Evolutionary conservation across 2,113 vertebrate species (phyloP).

Genomic region (Chlorodrepanis virens): DNA sequence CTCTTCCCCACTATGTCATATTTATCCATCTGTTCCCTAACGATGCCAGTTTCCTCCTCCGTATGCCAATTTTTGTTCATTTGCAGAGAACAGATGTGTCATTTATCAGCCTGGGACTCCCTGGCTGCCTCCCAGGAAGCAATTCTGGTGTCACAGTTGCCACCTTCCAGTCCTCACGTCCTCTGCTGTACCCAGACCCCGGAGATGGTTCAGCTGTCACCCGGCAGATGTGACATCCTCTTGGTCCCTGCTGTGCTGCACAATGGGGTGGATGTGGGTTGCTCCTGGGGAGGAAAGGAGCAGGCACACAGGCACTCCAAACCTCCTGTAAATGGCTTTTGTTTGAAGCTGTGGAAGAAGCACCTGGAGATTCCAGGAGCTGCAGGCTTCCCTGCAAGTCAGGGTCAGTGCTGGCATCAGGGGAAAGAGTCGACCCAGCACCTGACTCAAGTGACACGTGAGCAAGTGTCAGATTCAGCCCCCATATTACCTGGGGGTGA

Average conservation of each 20-base stretch:
- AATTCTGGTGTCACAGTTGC: not conserved
- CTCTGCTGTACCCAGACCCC: not conserved
- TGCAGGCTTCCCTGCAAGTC: not conserved
- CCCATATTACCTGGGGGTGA: not conserved
- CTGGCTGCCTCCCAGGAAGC: not conserved
- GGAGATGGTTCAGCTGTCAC: not conserved
- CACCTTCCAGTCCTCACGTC: not conserved
- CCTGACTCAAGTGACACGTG: not conserved
- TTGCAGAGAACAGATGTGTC: constrained; percentile 49
- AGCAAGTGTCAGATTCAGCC: not conserved
- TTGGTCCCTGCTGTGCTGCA: not conserved
- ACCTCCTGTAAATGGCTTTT: not conserved
- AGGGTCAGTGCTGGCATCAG: not conserved
- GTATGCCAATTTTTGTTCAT: constrained; percentile 56
- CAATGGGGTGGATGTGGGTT: not conserved
- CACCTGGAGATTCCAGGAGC: not conserved
- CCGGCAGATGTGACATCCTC: not conserved
- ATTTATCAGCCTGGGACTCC: constrained; percentile 14
- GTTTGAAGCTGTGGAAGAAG: not conserved
- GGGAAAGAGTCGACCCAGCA: not conserved
- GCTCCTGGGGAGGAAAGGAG: not conserved
- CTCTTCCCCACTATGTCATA: not conserved
- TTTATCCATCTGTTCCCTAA: constrained; percentile 32
- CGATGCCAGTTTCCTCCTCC: constrained; percentile 21
- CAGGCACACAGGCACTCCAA: not conserved